These are phyloP conservation scores for Caretta caretta DNA, from an alignment of 2,113 vertebrate genomes.

Conservation along the genomic window DNA sequence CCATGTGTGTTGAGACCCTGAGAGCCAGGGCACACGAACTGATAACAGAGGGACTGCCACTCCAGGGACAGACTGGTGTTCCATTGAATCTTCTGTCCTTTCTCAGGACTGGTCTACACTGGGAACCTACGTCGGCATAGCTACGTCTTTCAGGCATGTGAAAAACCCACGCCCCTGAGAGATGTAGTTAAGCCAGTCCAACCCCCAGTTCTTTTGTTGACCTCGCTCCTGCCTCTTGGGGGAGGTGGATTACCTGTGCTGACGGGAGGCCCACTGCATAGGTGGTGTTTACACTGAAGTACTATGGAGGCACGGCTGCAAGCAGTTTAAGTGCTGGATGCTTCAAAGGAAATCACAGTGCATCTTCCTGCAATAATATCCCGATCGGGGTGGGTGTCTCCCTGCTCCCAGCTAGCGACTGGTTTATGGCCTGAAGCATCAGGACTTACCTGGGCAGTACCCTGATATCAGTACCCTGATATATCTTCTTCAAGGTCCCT, in stretches of 20 bases:
- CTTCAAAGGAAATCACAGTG: background rate
- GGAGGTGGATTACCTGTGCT: background rate
- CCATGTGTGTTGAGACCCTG: background rate
- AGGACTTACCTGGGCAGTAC: background rate
- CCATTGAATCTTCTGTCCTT: background rate
- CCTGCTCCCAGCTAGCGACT: background rate
- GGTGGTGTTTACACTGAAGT: background rate
- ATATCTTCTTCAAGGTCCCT: background rate
- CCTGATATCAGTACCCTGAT: background rate
- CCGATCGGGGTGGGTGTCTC: background rate
- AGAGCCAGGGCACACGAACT: background rate
- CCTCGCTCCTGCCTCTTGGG: background rate
- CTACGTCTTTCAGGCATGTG: background rate
- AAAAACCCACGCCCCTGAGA: background rate
- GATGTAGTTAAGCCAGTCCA: background rate
- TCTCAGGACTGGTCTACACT: background rate
- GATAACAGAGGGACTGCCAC: background rate
- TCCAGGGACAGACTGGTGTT: background rate
- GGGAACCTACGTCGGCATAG: background rate
- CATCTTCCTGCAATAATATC: background rate
- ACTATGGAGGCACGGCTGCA: background rate
- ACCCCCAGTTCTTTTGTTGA: background rate
- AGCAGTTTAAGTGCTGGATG: background rate
- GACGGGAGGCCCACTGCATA: background rate
- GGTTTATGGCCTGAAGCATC: background rate